Percentiles rank a stretch among this genome's conserved stretches.
Evolutionary conservation across 2,888 invertebrate genomes (phyloP).

Genomic region (Temnothorax ravouxi): DNA sequence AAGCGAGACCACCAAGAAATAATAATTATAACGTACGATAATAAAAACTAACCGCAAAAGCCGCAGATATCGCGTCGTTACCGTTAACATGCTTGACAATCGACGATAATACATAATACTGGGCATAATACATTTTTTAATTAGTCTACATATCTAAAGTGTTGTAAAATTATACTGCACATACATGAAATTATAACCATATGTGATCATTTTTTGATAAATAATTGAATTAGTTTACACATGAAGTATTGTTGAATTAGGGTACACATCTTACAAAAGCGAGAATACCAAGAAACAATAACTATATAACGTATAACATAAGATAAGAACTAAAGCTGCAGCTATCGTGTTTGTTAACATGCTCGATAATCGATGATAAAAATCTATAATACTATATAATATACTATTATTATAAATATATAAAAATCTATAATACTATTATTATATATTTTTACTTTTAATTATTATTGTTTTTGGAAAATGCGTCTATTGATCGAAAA

Average conservation of each 20-base stretch:
- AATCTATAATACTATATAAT: too few species aligned
- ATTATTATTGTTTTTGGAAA: not conserved
- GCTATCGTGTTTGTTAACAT: not conserved
- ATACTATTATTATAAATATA: too few species aligned
- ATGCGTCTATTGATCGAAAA: not conserved
- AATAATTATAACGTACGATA: not conserved
- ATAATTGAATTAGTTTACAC: not conserved
- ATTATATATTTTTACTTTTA: conserved; percentile 14
- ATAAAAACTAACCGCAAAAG: conserved; percentile 27
- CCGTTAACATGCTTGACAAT: conserved; percentile 12
- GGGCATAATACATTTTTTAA: not conserved
- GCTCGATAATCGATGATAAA: not conserved
- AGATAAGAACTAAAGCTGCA: conserved; percentile 19
- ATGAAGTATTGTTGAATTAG: not conserved
- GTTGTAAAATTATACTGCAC: not conserved
- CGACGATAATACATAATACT: not conserved
- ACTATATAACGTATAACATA: not conserved
- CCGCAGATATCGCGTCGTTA: not conserved
- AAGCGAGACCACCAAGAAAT: not conserved
- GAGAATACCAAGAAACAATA: not conserved
- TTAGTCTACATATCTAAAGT: not conserved
- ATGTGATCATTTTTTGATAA: not conserved
- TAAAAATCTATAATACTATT: too few species aligned
- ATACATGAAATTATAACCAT: not conserved
- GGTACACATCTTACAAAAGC: not conserved